Evolutionary conservation across 2,797 vertebrate species (phyloP).

Genomic region (Muscicapa striata): DNA sequence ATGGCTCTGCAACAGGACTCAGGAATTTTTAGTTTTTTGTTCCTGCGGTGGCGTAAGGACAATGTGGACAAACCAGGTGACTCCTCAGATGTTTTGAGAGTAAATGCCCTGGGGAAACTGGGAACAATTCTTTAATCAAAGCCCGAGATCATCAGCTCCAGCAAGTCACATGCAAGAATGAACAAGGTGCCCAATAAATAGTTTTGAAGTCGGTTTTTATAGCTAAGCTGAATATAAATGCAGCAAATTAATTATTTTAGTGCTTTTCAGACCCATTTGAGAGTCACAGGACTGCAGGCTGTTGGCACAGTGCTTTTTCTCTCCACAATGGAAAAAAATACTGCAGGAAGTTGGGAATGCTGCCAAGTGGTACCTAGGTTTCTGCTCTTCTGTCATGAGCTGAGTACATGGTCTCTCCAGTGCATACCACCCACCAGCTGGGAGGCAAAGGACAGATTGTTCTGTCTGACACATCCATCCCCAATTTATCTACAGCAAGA

Average conservation of each 20-base stretch:
- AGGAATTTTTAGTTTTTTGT: background rate
- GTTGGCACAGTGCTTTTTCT: background rate
- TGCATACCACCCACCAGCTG: fast-evolving
- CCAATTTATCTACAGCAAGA: background rate
- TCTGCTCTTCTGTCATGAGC: background rate
- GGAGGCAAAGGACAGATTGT: background rate
- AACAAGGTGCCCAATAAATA: background rate
- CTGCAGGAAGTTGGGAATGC: background rate
- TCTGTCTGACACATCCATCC: background rate
- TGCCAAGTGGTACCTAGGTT: background rate
- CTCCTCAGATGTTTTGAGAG: background rate
- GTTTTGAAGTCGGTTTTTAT: background rate
- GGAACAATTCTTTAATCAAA: background rate
- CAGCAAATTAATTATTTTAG: background rate
- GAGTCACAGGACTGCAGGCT: background rate
- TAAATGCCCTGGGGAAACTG: background rate
- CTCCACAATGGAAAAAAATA: background rate
- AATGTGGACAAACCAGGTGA: background rate
- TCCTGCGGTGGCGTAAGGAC: background rate
- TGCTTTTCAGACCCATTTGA: background rate
- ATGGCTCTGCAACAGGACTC: background rate
- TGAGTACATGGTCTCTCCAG: background rate
- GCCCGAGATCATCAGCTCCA: background rate
- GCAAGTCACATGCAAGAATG: background rate
- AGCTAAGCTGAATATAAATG: background rate